Evolutionary conservation across 2,113 vertebrate species (phyloP).

Genomic region (Cryptoleucopteryx plumbea): DNA sequence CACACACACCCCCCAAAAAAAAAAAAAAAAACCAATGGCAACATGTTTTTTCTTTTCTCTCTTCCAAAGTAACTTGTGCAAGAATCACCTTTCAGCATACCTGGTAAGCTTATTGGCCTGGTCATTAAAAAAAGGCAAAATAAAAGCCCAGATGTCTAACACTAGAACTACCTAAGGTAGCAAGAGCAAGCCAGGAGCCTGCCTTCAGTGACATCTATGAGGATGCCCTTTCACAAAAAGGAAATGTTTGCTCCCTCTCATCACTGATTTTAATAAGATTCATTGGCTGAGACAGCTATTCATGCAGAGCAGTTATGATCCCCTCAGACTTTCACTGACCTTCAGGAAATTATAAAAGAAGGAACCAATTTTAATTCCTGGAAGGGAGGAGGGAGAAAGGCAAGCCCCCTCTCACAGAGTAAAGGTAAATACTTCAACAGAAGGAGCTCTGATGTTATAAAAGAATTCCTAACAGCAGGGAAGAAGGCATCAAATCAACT

Average conservation of each 20-base stretch:
- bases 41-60: background rate
- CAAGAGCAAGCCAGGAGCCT: background rate
- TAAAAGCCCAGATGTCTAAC: background rate
- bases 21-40: background rate
- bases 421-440: constrained; percentile 24
- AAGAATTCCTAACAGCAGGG: constrained; percentile 19
- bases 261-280: constrained; percentile 22
- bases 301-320: constrained; percentile 16
- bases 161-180: background rate
- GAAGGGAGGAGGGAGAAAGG: constrained; percentile 4
- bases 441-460: background rate
- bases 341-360: constrained; percentile 34
- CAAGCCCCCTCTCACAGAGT: background rate
- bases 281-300: constrained; percentile 30
- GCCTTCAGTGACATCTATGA: background rate
- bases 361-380: background rate
- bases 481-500: constrained; percentile 24
- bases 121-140: background rate
- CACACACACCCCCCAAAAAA: no score
- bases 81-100: background rate
- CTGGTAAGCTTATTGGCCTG: background rate
- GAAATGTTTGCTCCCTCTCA: background rate
- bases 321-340: constrained; percentile 27
- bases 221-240: background rate
- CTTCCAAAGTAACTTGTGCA: background rate